Base-by-base conservation (phyloP, 1,140 invertebrate species). In the Melitaea cinxia region DNA sequence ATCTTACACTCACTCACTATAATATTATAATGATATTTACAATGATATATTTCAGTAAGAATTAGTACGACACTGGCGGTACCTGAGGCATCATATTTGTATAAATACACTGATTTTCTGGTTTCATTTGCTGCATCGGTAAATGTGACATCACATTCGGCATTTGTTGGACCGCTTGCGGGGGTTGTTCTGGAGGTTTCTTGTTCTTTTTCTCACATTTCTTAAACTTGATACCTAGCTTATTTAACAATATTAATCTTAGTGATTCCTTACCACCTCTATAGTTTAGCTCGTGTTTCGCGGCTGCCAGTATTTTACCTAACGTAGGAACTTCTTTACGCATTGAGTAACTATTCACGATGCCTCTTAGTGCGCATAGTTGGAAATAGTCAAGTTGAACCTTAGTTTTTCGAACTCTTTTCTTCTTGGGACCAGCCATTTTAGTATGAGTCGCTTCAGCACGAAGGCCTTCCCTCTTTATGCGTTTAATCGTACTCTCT, bases 161-260 rank as follows among this genome's bases (percentile, higher is more conserved):
- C 47, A 77, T 74, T 4, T 61, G 70, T 12, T 73, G 76, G n/a
- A 72, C 68, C 0, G 63, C 69, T 5, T 60, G 72, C 0, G 50
- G 65, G 2, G 53, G 68, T 58, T 78, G 72, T 47, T 87, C 84
- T 0, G 79, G 78, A 2, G 82, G 82, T 52, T 86, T 88, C 33
- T 85, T 85, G 67, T 85, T 88, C 59, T 90, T 90, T 73, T 88
- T 90, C 62, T 90, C 88, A 19, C 85, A 88, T 57, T 90, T 90
- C 67, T 90, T 90, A 75, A 90, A 90, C 62, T 90, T 90, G 72
- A 90, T 90, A 61, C 88, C 88, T 37, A 90, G 64, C 58, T 90
- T 90, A 66, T 90, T 90, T 26, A 90, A 75, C 47, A 90, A 75
- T 70, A 90, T 90, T 75, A 89, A 71, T 61, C 85, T 67, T 45